Percentiles rank a stretch among this genome's conserved stretches.
Evolutionary conservation across 2,888 invertebrate species (phyloP).

Genomic region (Drosophila greeni): DNA sequence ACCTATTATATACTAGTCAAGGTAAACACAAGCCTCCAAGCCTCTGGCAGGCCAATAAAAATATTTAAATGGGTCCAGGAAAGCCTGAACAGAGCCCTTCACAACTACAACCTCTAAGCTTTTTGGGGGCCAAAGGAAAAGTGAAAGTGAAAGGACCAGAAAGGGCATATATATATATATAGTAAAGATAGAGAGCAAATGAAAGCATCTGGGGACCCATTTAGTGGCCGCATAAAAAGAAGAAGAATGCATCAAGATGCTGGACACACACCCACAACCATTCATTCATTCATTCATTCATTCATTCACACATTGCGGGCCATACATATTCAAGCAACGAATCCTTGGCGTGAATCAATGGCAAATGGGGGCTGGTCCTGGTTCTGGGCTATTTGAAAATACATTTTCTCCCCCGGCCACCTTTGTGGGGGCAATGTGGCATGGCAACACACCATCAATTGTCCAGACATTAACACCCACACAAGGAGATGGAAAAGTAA

Average conservation of each 20-base stretch:
- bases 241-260: constrained; percentile 40
- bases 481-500: constrained; percentile 46
- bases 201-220: constrained; percentile 61
- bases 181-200: constrained; percentile 40
- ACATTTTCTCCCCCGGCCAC: constrained; percentile 20
- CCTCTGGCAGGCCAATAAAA: constrained; percentile 18
- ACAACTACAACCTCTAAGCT: constrained; percentile 1
- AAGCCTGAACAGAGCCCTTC: not conserved
- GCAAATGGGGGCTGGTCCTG: constrained; percentile 42
- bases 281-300: not conserved
- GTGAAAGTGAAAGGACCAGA: constrained; percentile 10
- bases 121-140: not conserved
- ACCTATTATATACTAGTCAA: not conserved
- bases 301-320: constrained; percentile 27
- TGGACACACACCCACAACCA: constrained; percentile 27
- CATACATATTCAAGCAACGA: constrained; percentile 50
- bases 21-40: not conserved
- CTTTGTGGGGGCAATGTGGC: constrained; percentile 42
- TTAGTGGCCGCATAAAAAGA: constrained; percentile 46
- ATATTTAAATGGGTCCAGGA: constrained; percentile 17
- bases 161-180: too few species aligned
- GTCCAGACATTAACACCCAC: constrained; percentile 17
- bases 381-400: constrained; percentile 38
- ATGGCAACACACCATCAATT: constrained; percentile 25
- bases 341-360: constrained; percentile 51